Conservation (phyloP, 2,113 vertebrate species). For the Zapornia atra region DNA sequence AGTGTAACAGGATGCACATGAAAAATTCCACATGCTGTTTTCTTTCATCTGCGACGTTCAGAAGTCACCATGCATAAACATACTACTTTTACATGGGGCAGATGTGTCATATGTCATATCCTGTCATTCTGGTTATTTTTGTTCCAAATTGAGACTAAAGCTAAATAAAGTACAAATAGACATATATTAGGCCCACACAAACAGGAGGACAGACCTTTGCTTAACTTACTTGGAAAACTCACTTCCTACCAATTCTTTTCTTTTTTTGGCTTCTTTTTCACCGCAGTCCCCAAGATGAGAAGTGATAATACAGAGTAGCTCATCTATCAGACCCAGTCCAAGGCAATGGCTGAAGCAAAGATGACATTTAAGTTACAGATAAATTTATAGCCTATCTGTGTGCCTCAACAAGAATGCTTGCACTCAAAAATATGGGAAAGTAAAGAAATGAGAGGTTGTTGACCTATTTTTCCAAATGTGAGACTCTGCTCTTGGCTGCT, state of each 20-base stretch:
- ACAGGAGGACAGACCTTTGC: background rate
- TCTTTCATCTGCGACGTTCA: background rate
- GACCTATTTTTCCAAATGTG: background rate
- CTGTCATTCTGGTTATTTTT: background rate
- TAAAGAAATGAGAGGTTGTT: background rate
- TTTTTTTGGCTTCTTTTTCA: background rate
- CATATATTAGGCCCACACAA: background rate
- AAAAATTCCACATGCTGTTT: background rate
- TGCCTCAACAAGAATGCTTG: background rate
- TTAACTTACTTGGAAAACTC: background rate
- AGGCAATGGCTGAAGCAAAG: background rate
- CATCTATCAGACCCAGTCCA: background rate
- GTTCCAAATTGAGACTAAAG: background rate
- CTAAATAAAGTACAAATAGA: background rate
- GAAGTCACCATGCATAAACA: background rate
- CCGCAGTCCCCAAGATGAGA: background rate
- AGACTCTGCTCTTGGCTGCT: background rate
- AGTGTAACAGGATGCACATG: background rate
- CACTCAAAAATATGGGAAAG: background rate
- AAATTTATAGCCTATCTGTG: background rate
- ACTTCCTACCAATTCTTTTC: background rate
- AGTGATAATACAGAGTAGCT: background rate
- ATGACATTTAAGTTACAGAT: background rate
- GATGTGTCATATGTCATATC: background rate
- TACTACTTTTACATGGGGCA: background rate